These are phyloP conservation scores for Aspidoscelis tigris DNA, from an alignment of 2,113 vertebrate genomes.

Conservation along the genomic window DNA sequence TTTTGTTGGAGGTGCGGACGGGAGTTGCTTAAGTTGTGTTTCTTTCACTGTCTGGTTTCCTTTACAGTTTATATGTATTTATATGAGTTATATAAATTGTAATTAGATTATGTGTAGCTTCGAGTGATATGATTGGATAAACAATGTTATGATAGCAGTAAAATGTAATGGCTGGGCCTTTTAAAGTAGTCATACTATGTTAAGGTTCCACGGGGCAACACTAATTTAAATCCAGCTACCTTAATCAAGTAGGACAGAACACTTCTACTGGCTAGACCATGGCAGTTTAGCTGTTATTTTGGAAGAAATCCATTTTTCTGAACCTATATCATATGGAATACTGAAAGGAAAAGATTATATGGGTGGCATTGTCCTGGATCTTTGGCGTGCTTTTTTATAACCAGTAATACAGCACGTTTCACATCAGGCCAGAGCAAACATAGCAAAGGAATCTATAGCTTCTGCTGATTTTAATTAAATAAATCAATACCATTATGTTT, in stretches of 20 bases:
- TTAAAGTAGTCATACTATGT: not conserved
- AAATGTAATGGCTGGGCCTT: slow-evolving; percentile 8
- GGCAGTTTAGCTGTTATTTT: slow-evolving; percentile 11
- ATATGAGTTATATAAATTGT: not conserved
- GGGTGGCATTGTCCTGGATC: not conserved
- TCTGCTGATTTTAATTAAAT: not conserved
- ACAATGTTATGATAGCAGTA: not conserved
- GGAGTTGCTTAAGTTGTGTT: not conserved
- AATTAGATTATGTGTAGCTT: not conserved
- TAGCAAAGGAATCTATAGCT: not conserved
- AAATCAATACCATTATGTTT: slow-evolving; percentile 31
- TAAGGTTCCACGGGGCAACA: not conserved
- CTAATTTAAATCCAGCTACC: not conserved
- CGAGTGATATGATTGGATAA: not conserved
- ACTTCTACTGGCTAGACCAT: not conserved
- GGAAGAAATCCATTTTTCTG: not conserved
- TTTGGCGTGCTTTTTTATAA: not conserved
- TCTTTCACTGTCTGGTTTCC: not conserved
- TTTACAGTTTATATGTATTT: not conserved
- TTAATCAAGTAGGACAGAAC: not conserved
- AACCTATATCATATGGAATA: not conserved
- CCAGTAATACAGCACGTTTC: not conserved
- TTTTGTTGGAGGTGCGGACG: not conserved
- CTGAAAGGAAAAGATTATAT: not conserved
- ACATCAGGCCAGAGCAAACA: not conserved